Evolutionary conservation across 2,888 invertebrate species (phyloP).

Genomic region (Drosophila falleni): DNA sequence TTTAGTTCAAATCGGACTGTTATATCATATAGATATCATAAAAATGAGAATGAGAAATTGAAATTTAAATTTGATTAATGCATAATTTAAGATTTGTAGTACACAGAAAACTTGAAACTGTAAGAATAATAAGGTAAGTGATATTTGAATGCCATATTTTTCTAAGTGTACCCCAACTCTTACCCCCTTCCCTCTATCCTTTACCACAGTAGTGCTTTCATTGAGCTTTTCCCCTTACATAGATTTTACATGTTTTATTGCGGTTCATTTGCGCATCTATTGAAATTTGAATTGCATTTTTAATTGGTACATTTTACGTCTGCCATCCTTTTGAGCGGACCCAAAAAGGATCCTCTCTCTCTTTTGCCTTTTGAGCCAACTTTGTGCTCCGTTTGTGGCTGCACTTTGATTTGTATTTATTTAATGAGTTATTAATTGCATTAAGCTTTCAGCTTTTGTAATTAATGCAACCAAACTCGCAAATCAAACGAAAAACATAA

Average conservation of each 20-base stretch:
- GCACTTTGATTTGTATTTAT: conserved; percentile 78
- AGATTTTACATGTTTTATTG: conserved; percentile 43
- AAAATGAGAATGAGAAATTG: too few species aligned
- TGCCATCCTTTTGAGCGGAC: conserved; percentile 69
- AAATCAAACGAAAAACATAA: neutral
- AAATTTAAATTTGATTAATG: too few species aligned
- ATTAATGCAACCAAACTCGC: conserved; percentile 16
- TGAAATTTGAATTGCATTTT: conserved; percentile 75
- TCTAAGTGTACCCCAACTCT: too few species aligned
- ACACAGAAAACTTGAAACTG: too few species aligned
- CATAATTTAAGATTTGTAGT: too few species aligned
- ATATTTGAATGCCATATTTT: too few species aligned
- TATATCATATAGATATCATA: too few species aligned
- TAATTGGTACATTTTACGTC: conserved; percentile 81
- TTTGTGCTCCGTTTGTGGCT: conserved; percentile 24
- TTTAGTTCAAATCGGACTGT: too few species aligned
- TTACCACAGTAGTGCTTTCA: neutral
- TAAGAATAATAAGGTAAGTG: too few species aligned
- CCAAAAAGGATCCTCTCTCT: conserved; percentile 26
- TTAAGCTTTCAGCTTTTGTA: conserved; percentile 63
- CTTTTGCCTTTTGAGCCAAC: conserved; percentile 21
- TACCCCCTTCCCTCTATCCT: neutral
- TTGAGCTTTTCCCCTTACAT: neutral
- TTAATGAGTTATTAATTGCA: conserved; percentile 82
- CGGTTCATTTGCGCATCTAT: conserved; percentile 77